Evolutionary conservation across 2,888 invertebrate genomes (phyloP).

Genomic region (Campopleginae sp.): DNA sequence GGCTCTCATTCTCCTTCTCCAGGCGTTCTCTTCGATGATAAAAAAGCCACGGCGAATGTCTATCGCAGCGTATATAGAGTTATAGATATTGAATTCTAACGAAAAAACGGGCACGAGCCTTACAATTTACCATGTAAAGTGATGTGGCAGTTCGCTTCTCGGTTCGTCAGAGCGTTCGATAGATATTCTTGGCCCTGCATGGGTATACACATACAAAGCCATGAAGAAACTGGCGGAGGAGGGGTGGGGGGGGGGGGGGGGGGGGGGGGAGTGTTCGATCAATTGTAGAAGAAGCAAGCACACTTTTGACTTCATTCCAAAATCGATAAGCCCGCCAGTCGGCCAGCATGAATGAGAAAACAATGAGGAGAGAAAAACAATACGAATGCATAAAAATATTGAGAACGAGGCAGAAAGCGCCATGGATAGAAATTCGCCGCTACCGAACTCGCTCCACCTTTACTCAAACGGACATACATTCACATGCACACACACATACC

Average conservation of each 20-base stretch:
- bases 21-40: not conserved
- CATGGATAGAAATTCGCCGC: not conserved
- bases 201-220: not conserved
- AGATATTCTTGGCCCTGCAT: not conserved
- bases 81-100: not conserved
- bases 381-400: conserved; percentile 47
- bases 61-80: not conserved
- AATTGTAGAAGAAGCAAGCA: conserved; percentile 61
- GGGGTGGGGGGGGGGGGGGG: conserved; percentile 53
- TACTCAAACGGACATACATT: not conserved
- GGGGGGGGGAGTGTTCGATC: conserved; percentile 44
- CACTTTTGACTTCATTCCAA: conserved; percentile 69
- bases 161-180: not conserved
- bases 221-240: conserved; percentile 27
- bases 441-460: not conserved
- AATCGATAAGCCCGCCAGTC: conserved; percentile 72
- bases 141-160: conserved; percentile 3
- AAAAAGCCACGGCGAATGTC: conserved; percentile 11
- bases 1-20: conserved; percentile 13
- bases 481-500: not conserved
- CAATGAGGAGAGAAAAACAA: conserved; percentile 27
- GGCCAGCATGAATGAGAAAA: conserved; percentile 70
- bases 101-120: not conserved
- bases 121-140: conserved; percentile 4
- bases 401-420: conserved; percentile 26